Conservation (phyloP, 2,888 invertebrate genomes). For the Bhutanitis thaidina region DNA sequence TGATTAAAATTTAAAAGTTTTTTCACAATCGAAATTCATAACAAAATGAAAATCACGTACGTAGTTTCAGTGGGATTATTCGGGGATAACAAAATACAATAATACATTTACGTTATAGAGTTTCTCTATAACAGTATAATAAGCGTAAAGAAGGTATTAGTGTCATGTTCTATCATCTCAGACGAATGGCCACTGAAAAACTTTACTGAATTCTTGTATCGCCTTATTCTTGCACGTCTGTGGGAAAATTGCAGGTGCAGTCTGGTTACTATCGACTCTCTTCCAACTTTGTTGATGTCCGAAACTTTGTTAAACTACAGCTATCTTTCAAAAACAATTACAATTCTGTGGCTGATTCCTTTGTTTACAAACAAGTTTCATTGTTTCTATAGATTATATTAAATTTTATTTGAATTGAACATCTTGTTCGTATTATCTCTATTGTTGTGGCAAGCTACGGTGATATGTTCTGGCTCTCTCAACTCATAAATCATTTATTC, state of each 20-base stretch:
- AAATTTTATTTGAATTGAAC: neutral
- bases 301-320: conserved; percentile 12
- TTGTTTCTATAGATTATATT: conserved; percentile 18
- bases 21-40: neutral
- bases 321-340: conserved; percentile 14
- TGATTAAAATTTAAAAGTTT: neutral
- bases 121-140: conserved; percentile 12
- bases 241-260: conserved; percentile 36
- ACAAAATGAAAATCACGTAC: conserved; percentile 10
- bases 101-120: neutral
- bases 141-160: conserved; percentile 20
- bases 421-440: conserved; percentile 16
- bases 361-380: conserved; percentile 3
- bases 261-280: conserved; percentile 33
- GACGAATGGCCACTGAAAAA: conserved; percentile 27
- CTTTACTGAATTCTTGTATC: conserved; percentile 25
- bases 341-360: neutral
- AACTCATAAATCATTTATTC: conserved; percentile 73
- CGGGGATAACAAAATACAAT: conserved; percentile 8
- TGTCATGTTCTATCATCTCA: conserved; percentile 26
- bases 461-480: conserved; percentile 24
- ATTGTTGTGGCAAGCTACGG: conserved; percentile 16
- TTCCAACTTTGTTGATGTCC: conserved; percentile 27
- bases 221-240: conserved; percentile 28
- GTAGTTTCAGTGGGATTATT: conserved; percentile 12